Evolutionary conservation across 2,797 vertebrate genomes (phyloP).

Genomic region (Sylvilagus floridanus): DNA sequence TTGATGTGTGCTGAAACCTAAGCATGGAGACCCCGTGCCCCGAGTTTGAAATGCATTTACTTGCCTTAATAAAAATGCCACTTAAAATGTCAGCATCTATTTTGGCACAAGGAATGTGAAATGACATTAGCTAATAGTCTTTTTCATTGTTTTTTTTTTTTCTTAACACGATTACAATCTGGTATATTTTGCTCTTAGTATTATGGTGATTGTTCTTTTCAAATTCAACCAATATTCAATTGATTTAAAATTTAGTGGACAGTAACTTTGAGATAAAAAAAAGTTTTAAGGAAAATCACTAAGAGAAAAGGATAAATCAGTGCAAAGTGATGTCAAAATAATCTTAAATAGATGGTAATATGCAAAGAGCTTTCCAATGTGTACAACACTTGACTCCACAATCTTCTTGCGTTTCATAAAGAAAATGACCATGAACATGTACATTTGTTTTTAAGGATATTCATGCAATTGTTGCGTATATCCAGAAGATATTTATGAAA

Average conservation of each 20-base stretch:
- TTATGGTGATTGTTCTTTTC: background rate
- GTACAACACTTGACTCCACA: background rate
- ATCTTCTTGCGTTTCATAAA: background rate
- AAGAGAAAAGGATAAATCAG: background rate
- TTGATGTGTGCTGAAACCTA: background rate
- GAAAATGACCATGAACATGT: slow-evolving; percentile 28
- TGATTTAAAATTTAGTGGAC: slow-evolving; percentile 6
- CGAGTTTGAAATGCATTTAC: background rate
- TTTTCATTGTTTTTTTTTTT: background rate
- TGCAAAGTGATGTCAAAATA: slow-evolving; percentile 31
- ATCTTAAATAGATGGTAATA: background rate
- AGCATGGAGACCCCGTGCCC: background rate
- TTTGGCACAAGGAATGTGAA: slow-evolving; percentile 8
- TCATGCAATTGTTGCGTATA: background rate
- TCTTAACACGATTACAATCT: background rate
- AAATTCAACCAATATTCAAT: slow-evolving; percentile 21
- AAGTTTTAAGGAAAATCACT: background rate
- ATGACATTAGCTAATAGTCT: background rate
- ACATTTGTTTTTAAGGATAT: slow-evolving; percentile 21
- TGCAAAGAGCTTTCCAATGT: background rate
- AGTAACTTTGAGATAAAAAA: slow-evolving; percentile 30
- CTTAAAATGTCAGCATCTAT: slow-evolving; percentile 15
- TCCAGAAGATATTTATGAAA: background rate
- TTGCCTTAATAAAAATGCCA: slow-evolving; percentile 33
- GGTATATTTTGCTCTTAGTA: background rate